Conservation (phyloP, 2,797 vertebrate species). For the Coregonus sp. region DNA sequence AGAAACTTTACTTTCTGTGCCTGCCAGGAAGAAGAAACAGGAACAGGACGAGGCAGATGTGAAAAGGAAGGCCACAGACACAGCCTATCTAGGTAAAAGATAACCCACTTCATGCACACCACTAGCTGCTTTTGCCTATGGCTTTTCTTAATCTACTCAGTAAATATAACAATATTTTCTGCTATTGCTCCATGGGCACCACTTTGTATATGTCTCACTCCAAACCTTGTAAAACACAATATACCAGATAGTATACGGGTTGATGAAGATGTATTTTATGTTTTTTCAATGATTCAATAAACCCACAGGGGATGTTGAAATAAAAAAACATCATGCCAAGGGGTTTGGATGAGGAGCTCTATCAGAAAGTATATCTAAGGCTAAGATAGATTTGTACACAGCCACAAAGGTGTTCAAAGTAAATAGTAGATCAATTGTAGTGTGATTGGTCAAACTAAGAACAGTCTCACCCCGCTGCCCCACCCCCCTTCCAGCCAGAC, state of each 20-base stretch:
- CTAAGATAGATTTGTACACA: background rate
- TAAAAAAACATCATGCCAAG: background rate
- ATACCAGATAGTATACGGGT: background rate
- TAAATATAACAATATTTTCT: background rate
- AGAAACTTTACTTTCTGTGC: conserved; percentile 23
- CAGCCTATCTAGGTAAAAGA: conserved; percentile 89
- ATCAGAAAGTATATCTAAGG: background rate
- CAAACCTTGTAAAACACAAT: background rate
- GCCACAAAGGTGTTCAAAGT: background rate
- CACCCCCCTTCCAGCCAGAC: conserved; percentile 82
- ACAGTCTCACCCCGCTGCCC: conserved; percentile 30
- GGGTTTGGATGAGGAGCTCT: background rate
- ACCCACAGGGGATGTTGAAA: background rate
- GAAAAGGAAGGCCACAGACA: conserved; percentile 90
- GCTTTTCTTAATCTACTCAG: background rate
- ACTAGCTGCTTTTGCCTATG: background rate
- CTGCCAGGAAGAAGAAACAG: conserved; percentile 87
- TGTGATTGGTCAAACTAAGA: conserved; percentile 32
- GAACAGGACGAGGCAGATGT: conserved; percentile 91
- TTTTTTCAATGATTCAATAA: conserved; percentile 13
- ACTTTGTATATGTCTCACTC: background rate
- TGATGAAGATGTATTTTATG: background rate
- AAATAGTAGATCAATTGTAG: background rate
- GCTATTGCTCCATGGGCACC: background rate
- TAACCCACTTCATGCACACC: background rate